Conservation (phyloP, 2,797 vertebrate species). For the Furcifer pardalis region DNA sequence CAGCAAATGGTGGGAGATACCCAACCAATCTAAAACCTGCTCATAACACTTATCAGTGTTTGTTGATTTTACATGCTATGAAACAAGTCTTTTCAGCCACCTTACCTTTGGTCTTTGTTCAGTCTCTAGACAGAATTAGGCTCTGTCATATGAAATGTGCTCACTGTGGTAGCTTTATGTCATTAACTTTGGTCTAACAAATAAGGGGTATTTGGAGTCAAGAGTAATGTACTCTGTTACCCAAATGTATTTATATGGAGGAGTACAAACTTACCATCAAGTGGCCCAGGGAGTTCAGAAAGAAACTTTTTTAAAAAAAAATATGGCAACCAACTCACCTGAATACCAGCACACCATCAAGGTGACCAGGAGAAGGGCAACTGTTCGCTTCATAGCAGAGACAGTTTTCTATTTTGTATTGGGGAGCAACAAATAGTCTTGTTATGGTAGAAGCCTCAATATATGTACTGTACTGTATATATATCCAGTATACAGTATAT, state of each 20-base stretch:
- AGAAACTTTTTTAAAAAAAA: background rate
- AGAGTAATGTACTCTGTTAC: background rate
- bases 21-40: background rate
- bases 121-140: background rate
- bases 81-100: background rate
- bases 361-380: background rate
- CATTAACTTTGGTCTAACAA: background rate
- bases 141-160: background rate
- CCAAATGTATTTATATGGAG: background rate
- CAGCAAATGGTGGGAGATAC: background rate
- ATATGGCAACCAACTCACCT: background rate
- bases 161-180: background rate
- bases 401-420: background rate
- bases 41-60: background rate
- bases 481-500: too few species aligned
- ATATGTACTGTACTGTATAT: too few species aligned
- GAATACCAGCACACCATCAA: background rate
- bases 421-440: background rate
- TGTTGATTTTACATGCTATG: background rate
- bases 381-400: background rate
- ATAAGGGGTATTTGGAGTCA: background rate
- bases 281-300: background rate
- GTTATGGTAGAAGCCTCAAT: background rate
- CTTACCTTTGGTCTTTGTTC: background rate
- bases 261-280: background rate